These are phyloP conservation scores for Drymonia ruficornis DNA, from an alignment of 2,888 invertebrate genomes.

Conservation along the genomic window DNA sequence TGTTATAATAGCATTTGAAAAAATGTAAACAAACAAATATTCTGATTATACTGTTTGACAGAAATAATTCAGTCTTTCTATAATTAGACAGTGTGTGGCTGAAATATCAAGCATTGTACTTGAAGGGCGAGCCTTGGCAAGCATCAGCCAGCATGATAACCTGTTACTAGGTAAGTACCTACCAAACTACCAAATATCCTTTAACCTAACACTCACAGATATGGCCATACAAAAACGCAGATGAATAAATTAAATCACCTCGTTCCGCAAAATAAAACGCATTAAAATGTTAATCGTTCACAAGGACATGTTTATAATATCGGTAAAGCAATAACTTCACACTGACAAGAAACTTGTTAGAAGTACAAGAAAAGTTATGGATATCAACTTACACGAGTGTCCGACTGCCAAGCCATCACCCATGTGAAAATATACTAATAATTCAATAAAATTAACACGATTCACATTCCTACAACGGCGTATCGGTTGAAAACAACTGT, in stretches of 20 bases:
- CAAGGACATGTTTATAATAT: slow-evolving; percentile 62
- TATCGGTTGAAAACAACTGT: slow-evolving; percentile 74
- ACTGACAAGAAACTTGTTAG: slow-evolving; percentile 19
- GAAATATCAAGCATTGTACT: slow-evolving; percentile 31
- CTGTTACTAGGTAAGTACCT: slow-evolving; percentile 31
- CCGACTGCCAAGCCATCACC: slow-evolving; percentile 85
- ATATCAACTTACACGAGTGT: slow-evolving; percentile 74
- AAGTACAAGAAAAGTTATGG: slow-evolving; percentile 32
- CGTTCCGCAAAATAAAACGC: slow-evolving; percentile 57
- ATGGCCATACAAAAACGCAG: slow-evolving; percentile 39
- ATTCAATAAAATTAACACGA: slow-evolving; percentile 70
- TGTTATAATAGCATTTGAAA: background rate
- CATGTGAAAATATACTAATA: slow-evolving; percentile 80
- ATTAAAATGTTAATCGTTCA: slow-evolving; percentile 69
- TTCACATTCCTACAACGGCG: slow-evolving; percentile 75
- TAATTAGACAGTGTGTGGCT: slow-evolving; percentile 5
- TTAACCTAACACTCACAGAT: slow-evolving; percentile 27
- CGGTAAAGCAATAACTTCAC: slow-evolving; percentile 23
- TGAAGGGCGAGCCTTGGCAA: slow-evolving; percentile 52
- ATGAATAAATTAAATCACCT: slow-evolving; percentile 49
- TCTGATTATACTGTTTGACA: background rate
- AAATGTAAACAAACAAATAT: background rate
- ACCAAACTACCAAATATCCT: slow-evolving; percentile 25
- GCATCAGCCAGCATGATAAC: slow-evolving; percentile 32
- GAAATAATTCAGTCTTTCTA: background rate